Evolutionary conservation across 2,113 vertebrate species (phyloP).

Genomic region (Hyperoodon ampullatus): DNA sequence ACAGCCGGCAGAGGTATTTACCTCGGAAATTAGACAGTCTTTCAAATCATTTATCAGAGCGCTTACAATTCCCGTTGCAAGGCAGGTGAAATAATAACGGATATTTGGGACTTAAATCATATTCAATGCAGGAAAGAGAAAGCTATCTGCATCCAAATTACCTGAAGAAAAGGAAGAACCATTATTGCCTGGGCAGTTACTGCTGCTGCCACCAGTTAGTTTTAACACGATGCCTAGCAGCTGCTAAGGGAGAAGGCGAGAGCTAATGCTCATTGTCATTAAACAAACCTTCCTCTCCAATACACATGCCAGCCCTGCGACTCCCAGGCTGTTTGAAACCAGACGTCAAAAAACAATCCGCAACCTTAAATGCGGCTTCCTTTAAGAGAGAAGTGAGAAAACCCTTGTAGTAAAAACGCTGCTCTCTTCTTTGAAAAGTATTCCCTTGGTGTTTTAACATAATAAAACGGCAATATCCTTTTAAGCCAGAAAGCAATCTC

Average conservation of each 20-base stretch:
- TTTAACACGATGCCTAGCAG: background rate
- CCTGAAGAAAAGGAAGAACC: constrained; percentile 44
- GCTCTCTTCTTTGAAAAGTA: background rate
- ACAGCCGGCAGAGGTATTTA: background rate
- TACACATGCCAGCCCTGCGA: background rate
- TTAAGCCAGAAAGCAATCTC: constrained; percentile 25
- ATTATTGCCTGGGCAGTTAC: background rate
- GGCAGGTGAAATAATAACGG: constrained; percentile 47
- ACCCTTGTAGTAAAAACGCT: background rate
- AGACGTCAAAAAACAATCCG: background rate
- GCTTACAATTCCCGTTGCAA: constrained; percentile 43
- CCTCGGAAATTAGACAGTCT: constrained; percentile 47
- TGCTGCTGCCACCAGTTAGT: accelerated
- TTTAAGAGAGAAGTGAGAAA: background rate
- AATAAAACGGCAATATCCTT: constrained; percentile 46
- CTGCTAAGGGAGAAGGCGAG: background rate
- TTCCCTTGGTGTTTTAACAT: constrained; percentile 41
- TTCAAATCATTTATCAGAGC: constrained; percentile 55
- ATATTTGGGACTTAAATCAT: constrained; percentile 28
- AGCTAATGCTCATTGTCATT: background rate
- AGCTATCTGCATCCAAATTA: constrained; percentile 34
- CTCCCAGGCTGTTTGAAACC: background rate
- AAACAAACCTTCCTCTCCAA: background rate
- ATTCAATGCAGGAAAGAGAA: constrained; percentile 39
- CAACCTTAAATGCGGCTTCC: background rate